Conservation (phyloP, 2,113 vertebrate genomes). For the Elachura formosa region DNA sequence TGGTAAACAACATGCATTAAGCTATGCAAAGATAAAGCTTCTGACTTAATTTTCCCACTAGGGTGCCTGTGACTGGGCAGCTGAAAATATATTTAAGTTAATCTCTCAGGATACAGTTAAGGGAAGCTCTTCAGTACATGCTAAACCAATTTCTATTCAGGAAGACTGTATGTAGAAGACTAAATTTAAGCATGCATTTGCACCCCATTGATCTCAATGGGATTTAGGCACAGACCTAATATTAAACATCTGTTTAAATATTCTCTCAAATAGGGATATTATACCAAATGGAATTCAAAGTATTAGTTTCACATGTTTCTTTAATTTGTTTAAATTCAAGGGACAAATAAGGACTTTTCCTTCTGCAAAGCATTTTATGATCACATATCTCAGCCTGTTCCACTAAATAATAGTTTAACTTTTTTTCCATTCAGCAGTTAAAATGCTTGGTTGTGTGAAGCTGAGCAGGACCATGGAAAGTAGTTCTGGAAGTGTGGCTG, state of each 20-base stretch:
- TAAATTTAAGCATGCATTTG: constrained; percentile 5
- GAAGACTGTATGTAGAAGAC: neutral
- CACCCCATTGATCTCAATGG: neutral
- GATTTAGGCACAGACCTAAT: neutral
- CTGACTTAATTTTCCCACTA: neutral
- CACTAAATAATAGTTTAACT: neutral
- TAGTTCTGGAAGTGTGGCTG: neutral
- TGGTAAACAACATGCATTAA: neutral
- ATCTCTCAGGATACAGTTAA: neutral
- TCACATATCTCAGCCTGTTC: neutral
- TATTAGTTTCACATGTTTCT: neutral
- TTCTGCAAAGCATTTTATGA: neutral
- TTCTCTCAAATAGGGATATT: neutral
- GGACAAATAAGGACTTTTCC: constrained; percentile 10
- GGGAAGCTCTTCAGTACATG: neutral
- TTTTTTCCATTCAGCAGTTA: constrained; percentile 36
- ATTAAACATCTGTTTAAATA: constrained; percentile 20
- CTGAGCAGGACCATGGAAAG: constrained; percentile 13
- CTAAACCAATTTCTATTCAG: constrained; percentile 5
- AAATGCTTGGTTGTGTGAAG: neutral
- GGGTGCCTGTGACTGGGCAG: neutral
- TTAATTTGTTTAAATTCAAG: neutral
- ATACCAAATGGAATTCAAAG: neutral
- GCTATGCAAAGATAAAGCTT: neutral
- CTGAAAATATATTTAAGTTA: constrained; percentile 9